Conservation (phyloP, 1,140 invertebrate species). For the Mycetomoellerius zeteki region DNA sequence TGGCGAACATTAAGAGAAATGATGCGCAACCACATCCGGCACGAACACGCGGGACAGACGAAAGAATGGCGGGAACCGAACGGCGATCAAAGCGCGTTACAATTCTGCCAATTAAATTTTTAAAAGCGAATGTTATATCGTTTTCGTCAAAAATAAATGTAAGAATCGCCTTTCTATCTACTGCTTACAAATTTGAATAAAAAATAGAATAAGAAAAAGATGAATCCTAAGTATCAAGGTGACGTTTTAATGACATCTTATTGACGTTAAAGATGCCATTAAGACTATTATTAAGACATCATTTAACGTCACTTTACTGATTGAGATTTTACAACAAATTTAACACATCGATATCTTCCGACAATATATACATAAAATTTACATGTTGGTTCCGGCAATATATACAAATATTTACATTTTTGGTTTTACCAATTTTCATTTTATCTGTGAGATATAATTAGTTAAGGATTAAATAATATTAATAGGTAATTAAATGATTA, state of each 20-base stretch:
- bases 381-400: too few species aligned
- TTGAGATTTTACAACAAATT: not conserved
- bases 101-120: constrained; percentile 26
- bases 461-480: not conserved
- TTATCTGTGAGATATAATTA: not conserved
- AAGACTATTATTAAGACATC: too few species aligned
- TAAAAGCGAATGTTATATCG: not conserved
- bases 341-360: not conserved
- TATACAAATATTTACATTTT: not conserved
- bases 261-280: too few species aligned
- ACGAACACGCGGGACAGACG: constrained; percentile 63
- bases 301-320: not conserved
- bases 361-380: too few species aligned
- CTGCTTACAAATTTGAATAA: not conserved
- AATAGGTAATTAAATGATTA: not conserved
- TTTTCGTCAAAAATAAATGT: not conserved
- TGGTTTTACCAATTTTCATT: not conserved
- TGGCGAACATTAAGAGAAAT: constrained; percentile 72
- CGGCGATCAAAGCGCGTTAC: not conserved
- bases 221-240: too few species aligned
- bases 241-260: too few species aligned
- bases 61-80: constrained; percentile 32
- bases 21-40: constrained; percentile 68
- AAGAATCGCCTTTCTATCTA: not conserved
- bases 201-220: not conserved